These are phyloP conservation scores for Pycnonotus jocosus DNA, from an alignment of 2,113 vertebrate species.

Conservation along the genomic window DNA sequence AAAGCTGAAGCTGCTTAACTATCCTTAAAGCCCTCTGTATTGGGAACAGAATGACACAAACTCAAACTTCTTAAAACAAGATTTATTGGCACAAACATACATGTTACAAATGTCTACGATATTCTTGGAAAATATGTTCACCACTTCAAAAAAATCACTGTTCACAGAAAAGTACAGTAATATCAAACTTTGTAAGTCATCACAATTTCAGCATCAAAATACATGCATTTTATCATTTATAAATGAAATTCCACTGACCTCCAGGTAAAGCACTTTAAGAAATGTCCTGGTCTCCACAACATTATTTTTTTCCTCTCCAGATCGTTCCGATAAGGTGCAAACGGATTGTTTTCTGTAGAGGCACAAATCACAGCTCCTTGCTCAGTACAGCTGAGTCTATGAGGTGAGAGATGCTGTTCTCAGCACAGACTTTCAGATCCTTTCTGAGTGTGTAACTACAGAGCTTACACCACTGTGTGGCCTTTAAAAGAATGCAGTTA, in stretches of 20 bases:
- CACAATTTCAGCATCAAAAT: conserved; percentile 60
- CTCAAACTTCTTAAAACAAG: conserved; percentile 45
- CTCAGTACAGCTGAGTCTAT: not conserved
- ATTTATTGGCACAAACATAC: conserved; percentile 65
- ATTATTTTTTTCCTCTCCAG: not conserved
- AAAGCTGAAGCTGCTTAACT: not conserved
- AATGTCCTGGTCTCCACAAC: conserved; percentile 6
- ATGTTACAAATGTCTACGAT: conserved; percentile 37
- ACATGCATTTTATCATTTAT: conserved; percentile 54
- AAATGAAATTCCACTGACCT: conserved; percentile 57
- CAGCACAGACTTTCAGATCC: not conserved
- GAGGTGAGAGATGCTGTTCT: not conserved
- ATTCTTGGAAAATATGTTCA: conserved; percentile 45
- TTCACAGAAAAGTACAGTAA: conserved; percentile 39
- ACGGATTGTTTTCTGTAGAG: conserved; percentile 7
- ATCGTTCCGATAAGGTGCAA: conserved; percentile 3
- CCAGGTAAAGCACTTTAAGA: conserved; percentile 55
- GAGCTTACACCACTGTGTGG: not conserved
- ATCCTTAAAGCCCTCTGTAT: not conserved
- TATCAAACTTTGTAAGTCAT: conserved; percentile 42
- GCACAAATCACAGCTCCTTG: not conserved
- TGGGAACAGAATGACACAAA: not conserved
- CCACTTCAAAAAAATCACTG: conserved; percentile 50
- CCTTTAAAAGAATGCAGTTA: not conserved
- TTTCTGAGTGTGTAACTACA: not conserved